A percentile compares a stretch with the other conserved stretches of the same genome.
phyloP scores from a whole-genome alignment of 2,888 invertebrate genomes.

The Ceramica pisi region DNA sequence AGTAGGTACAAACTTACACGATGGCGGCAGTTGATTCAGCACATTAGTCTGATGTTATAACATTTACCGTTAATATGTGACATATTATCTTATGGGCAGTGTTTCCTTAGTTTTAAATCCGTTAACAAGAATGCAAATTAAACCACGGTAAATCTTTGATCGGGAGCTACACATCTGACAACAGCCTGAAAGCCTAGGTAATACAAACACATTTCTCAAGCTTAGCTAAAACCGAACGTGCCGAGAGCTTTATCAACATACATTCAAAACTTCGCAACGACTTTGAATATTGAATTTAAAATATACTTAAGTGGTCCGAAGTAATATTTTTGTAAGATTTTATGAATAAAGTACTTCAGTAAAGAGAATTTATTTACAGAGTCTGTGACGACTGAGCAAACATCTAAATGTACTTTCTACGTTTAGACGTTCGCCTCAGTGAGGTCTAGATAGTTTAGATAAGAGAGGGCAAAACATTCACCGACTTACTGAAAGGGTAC shows the following conservation, averaged over 20 bases:
- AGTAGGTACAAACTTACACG: no score
- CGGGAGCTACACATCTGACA: conserved; percentile 18
- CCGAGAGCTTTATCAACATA: conserved; percentile 54
- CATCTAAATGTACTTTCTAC: conserved; percentile 50
- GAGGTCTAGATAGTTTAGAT: conserved; percentile 56
- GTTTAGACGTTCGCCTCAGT: conserved; percentile 36
- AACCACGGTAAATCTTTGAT: conserved; percentile 21
- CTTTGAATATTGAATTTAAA: conserved; percentile 56
- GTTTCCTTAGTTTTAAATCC: conserved; percentile 2
- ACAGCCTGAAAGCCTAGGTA: conserved; percentile 23
- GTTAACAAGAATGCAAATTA: conserved; percentile 19
- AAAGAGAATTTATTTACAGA: conserved; percentile 37
- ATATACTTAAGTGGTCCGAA: conserved; percentile 28
- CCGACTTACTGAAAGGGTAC: conserved; percentile 39
- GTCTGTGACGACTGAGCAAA: conserved; percentile 45
- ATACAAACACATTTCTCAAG: conserved; percentile 53
- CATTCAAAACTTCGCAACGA: conserved; percentile 43
- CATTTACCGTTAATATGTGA: neutral
- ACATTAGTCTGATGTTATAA: neutral
- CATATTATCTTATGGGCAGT: neutral
- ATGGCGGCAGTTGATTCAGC: no score
- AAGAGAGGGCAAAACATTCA: conserved; percentile 39
- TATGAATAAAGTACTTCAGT: conserved; percentile 26
- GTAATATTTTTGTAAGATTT: conserved; percentile 48
- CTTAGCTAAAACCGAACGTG: conserved; percentile 40